Evolutionary conservation across 1,140 invertebrate genomes (phyloP).

Genomic region (Rhynchophorus ferrugineus): DNA sequence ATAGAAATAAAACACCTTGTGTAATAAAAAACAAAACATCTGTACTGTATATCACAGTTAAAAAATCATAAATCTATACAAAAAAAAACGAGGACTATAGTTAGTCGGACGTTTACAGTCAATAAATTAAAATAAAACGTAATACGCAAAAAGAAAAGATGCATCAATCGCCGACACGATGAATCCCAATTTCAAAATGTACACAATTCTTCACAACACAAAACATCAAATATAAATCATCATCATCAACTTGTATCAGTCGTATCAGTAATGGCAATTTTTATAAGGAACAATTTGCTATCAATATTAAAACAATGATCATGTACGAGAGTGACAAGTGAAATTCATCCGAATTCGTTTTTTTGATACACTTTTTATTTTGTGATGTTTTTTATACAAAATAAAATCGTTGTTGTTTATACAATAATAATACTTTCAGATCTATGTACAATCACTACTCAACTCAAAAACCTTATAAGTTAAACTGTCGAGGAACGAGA

Average conservation of each 20-base stretch:
- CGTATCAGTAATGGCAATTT: no score
- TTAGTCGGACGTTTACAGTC: conserved; percentile 6
- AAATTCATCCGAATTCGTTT: background rate
- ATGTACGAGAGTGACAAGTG: background rate
- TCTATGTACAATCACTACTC: background rate
- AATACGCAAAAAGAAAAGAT: conserved; percentile 5
- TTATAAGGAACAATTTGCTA: background rate
- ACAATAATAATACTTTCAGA: conserved; percentile 8
- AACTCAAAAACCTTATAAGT: background rate
- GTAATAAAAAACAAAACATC: conserved; percentile 16
- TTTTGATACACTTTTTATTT: background rate
- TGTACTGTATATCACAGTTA: conserved; percentile 24
- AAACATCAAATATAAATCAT: no score
- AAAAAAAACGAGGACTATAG: background rate
- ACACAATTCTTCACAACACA: no score
- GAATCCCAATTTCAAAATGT: background rate
- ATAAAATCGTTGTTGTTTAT: conserved; percentile 1
- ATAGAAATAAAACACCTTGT: conserved; percentile 10
- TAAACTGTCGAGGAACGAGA: no score
- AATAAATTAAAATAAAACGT: conserved; percentile 9
- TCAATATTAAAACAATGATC: background rate
- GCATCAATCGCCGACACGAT: background rate
- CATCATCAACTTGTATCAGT: no score
- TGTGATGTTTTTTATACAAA: background rate
- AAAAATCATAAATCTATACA: conserved; percentile 7